Evolutionary conservation across 2,113 vertebrate genomes (phyloP), one percentile per base, ranked within the genome.

Genomic region (Tichodroma muraria): DNA sequence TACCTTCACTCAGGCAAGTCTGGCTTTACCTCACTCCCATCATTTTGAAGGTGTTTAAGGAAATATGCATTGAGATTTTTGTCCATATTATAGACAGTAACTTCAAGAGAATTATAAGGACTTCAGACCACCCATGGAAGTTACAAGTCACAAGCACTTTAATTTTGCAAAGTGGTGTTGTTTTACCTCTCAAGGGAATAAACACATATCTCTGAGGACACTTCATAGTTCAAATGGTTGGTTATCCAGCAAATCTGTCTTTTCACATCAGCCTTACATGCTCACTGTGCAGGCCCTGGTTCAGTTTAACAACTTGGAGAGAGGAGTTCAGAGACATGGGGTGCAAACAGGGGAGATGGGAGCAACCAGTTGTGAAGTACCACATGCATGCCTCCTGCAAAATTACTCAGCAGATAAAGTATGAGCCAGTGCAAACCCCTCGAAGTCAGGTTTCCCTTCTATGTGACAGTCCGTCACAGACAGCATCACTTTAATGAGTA

Each of bases 41-140:
- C 0, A 0, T 69, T 85, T 56, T 52, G 18, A 80, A 53, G 53
- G 44, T 59, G 25, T 75, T 92, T 27, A 90, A 80, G 61, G 52
- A 91, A 95, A 94, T 83, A 70, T 2, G 38, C 82, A 85, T 49
- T 37, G 30, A 64, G 11, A 80, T 69, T 84, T 65, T 53, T 84
- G 64, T 54, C 80, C 83, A 45, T 73, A 68, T 56, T 49, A 65
- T 3, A 86, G 59, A 71, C 45, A 77, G 40, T 22, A 90, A 92
- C 28, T 60, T 89, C 42, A 60, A 71, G 35, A 89, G 11, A 61
- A 87, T 63, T 45, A 33, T 57, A 90, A 93, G 70, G 89, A 92
- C 68, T 90, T 83, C 49, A 91, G 59, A 88, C 69, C 83, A 95
- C 81, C 84, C 72, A 77, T 37, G 44, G 68, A 93, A 87, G 84